Conservation (phyloP, 2,888 invertebrate genomes). For the Hedychridium roseum region DNA sequence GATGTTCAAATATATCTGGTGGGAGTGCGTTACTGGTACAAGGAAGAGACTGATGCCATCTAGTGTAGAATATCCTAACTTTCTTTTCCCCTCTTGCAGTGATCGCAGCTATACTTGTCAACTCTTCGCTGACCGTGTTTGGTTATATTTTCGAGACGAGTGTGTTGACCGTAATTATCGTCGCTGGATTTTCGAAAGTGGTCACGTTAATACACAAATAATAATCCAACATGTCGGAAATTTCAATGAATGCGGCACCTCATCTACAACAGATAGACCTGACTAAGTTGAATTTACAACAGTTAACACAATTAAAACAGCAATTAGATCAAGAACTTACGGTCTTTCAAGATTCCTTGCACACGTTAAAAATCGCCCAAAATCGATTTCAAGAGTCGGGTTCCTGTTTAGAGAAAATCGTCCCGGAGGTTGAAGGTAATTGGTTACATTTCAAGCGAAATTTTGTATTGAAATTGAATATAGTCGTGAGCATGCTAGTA, state of each 20-base stretch:
- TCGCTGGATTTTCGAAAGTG: not conserved
- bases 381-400: conserved; percentile 89
- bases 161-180: conserved; percentile 1
- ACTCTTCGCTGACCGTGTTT: conserved; percentile 30
- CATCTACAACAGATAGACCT: conserved; percentile 82
- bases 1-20: too few relatives aligned
- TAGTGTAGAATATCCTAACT: not conserved
- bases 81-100: not conserved
- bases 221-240: conserved; percentile 67
- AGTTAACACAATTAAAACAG: conserved; percentile 84
- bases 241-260: conserved; percentile 71
- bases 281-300: conserved; percentile 79
- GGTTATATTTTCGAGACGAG: conserved; percentile 16
- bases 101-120: not conserved
- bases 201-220: not conserved
- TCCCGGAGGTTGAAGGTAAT: conserved; percentile 74
- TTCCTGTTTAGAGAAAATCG: conserved; percentile 83
- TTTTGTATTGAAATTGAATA: too few relatives aligned
- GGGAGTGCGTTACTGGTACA: too few relatives aligned
- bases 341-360: conserved; percentile 89
- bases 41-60: too few relatives aligned
- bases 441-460: not conserved
- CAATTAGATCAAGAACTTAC: conserved; percentile 91
- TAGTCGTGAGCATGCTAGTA: not conserved
- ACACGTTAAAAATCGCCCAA: conserved; percentile 89